Evolutionary conservation across 1,140 invertebrate genomes (phyloP), one percentile per base, ranked within the genome.

Genomic region (Aphelenchoides avenae): DNA sequence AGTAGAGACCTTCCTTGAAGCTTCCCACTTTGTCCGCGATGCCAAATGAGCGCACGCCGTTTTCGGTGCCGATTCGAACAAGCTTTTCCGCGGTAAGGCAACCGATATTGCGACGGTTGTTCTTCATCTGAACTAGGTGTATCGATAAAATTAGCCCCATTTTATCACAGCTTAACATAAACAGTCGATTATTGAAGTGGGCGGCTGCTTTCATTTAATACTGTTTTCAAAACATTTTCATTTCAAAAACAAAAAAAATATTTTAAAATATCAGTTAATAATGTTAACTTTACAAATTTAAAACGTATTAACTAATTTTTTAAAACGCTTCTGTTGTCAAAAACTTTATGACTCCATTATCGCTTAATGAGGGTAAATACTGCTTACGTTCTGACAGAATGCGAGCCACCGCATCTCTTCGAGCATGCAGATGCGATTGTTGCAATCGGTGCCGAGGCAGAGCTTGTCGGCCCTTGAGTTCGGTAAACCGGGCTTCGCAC

Each of bases 341-440:
- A n/a, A n/a, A n/a, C n/a, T n/a, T n/a, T n/a, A n/a, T n/a, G n/a
- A n/a, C n/a, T n/a, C n/a, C n/a, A n/a, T n/a, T n/a, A n/a, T n/a
- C n/a, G n/a, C n/a, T n/a, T n/a, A n/a, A n/a, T n/a, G n/a, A n/a
- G n/a, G n/a, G n/a, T n/a, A n/a, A n/a, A n/a, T n/a, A n/a, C n/a
- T n/a, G 26, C 18, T 9, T 46, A 76, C 73, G 60, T 77, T 76
- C 43, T 74, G 71, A 44, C 65, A 58, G 44, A 62, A 74, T 26
- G 62, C 68, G 15, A 77, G 56, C 73, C 73, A 74, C 47, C 71
- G 22, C 70, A 76, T 63, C 31, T 74, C 71, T 43, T 74, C 71
- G 5, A 75, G 31, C 47, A 74, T 62, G 24, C 57, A 64, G 4
- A 76, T 57, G 43, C 71, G 57, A 50, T 74, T 74, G 36, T 74